Base-by-base conservation (phyloP, 2,113 vertebrate species). In the Malurus melanocephalus region DNA sequence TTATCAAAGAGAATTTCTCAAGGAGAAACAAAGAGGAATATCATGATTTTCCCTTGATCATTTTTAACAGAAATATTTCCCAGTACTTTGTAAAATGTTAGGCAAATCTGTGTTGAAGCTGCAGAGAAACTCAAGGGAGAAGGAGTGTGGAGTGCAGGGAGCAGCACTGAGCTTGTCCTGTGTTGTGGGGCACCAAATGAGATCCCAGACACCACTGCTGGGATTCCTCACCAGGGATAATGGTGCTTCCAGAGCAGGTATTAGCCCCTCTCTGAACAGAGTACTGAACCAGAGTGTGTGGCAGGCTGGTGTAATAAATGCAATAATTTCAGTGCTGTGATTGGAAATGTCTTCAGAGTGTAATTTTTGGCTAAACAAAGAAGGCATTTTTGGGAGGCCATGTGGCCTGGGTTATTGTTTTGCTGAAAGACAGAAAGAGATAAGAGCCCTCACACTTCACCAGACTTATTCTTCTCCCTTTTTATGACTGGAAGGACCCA, bases 361-460 rank as follows among this genome's bases (percentile, higher is more conserved):
- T 8, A 67, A 62, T 65, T 85, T 87, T 88, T 92, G 77, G 72
- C 73, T 60, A 75, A 94, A 89, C 20, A 83, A 81, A 79, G 78
- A 28, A 12, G 27, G 59, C 16, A 66, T 73, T 88, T 95, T 73
- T 8, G 42, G 51, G 52, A 94, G 59, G 59, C 73, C 81, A 19
- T 52, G 53, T 75, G 87, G 57, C 57, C 73, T 16, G 46, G 62
- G 55, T 78, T 69, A 49, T 45, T 69, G 69, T 61, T 92, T 85
- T 88, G 43, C 68, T 93, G 49, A 73, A 93, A 86, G 61, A 76
- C 3, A 42, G 24, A 83, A 68, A 1, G 16, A 65, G 65, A 30
- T 57, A 76, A 87, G 68, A 93, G 20, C 38, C 45, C 35, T 80
- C 82, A 52, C 17, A 30, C 55, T 64, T 49, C 45, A 64, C n/a